Base-by-base conservation (phyloP, 2,888 invertebrate genomes). In the Octonoba sinensis region DNA sequence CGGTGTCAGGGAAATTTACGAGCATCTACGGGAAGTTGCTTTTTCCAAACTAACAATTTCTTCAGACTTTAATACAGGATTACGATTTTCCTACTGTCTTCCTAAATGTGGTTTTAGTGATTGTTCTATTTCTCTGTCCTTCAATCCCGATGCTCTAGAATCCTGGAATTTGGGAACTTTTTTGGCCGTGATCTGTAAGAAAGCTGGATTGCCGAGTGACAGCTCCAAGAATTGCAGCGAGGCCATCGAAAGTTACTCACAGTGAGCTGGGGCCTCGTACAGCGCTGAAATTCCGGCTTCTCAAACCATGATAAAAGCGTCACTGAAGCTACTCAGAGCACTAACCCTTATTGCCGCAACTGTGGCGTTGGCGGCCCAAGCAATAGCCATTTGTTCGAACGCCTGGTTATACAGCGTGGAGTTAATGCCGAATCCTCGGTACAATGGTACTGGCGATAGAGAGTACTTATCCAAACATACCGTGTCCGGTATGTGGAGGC, bases 391-490 rank as follows among this genome's bases (percentile, higher is more conserved):
- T 83, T 91, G 92, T 11, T 94, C 94, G 3, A 93, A 93, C 88
- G 93, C 94, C 89, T 96, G 96, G 96, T 91, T 96, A 27, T 93
- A 93, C 86, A 95, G 95, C 3, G 93, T 95, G 88, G 96, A 96
- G 88, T 94, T 93, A 88, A 92, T 96, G 90, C 91, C 93, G 78
- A 86, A 86, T 72, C 82, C 83, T 36, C 64, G 79, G 12, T 85
- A 92, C 88, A 95, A 95, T 88, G 93, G 94, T 8, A 94, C 95
- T 0, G 92, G 92, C 12, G 93, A 92, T 85, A 85, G 85, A 18
- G 93, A 93, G 86, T 91, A 92, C 83, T 90, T 93, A 51, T 91
- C 93, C 75, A 94, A 93, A 87, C 91, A 92, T 88, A 94, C 94
- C 46, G 91, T 93, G 49, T 94, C 94, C n/a, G 94, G 94, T 64